Evolutionary conservation across 1,140 invertebrate species (phyloP).

Genomic region (Drosophila ercepeae): DNA sequence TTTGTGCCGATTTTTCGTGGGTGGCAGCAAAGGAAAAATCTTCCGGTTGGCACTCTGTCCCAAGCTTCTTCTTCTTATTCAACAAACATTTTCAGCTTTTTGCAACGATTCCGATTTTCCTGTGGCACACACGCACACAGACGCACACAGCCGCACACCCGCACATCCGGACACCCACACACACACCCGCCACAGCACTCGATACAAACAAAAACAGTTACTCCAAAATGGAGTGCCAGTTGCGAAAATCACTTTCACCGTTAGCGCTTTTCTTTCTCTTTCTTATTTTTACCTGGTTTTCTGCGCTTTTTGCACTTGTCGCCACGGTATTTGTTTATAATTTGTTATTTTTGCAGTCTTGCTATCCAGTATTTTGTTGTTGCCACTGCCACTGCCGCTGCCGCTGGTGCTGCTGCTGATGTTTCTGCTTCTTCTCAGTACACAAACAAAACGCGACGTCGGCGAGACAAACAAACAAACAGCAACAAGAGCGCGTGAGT

Average conservation of each 20-base stretch:
- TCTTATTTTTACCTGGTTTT: constrained; percentile 6
- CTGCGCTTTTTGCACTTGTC: constrained; percentile 45
- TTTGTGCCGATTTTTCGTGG: constrained; percentile 54
- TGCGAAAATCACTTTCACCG: constrained; percentile 43
- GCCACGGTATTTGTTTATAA: constrained; percentile 12
- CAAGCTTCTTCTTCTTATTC: constrained; percentile 52
- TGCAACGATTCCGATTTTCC: constrained; percentile 12
- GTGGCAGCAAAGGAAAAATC: constrained; percentile 45
- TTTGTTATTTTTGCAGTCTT: constrained; percentile 14
- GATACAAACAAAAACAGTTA: constrained; percentile 3
- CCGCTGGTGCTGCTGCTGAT: constrained; percentile 12
- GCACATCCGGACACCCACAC: background rate
- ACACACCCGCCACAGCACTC: background rate
- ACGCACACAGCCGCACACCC: background rate
- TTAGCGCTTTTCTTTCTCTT: constrained; percentile 36
- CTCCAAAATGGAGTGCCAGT: background rate
- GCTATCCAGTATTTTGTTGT: background rate
- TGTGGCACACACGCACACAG: constrained; percentile 6
- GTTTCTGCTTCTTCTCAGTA: constrained; percentile 20
- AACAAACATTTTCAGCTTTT: constrained; percentile 39
- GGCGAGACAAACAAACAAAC: constrained; percentile 31
- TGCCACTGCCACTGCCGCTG: background rate
- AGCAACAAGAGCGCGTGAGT: constrained; percentile 27
- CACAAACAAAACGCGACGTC: constrained; percentile 43
- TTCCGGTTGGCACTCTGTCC: constrained; percentile 29